Evolutionary conservation across 2,797 vertebrate genomes (phyloP).

Genomic region (Gymnothorax reevesii): DNA sequence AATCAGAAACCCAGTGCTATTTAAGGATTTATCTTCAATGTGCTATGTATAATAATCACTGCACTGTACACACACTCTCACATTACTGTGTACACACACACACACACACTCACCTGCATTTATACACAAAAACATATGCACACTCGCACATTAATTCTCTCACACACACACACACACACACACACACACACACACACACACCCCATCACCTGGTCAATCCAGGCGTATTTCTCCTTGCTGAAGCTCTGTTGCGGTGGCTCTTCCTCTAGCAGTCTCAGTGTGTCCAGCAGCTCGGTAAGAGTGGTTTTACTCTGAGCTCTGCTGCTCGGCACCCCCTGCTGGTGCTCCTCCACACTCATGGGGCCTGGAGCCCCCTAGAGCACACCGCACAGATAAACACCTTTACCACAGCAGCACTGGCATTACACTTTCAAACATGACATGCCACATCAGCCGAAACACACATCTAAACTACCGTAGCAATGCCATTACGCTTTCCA

Average conservation of each 20-base stretch:
- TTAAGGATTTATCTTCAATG: no score
- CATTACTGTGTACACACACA: no score
- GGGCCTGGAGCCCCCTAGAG: conserved; percentile 71
- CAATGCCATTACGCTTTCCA: no score
- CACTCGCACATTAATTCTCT: neutral
- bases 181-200: neutral
- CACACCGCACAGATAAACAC: neutral
- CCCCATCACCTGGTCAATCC: conserved; percentile 78
- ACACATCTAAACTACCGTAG: no score
- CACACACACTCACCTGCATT: neutral
- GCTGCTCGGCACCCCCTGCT: conserved; percentile 54
- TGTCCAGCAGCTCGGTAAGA: conserved; percentile 86
- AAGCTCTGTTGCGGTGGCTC: conserved; percentile 73
- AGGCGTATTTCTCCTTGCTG: conserved; percentile 79
- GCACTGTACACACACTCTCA: no score
- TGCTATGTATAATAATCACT: no score
- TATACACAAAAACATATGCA: neutral
- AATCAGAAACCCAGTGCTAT: no score
- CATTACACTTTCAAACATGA: no score
- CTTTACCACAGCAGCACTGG: neutral
- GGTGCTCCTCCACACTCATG: conserved; percentile 67
- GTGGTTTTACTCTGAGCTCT: conserved; percentile 78
- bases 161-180: neutral
- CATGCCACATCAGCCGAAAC: no score
- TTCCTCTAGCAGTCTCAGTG: conserved; percentile 84